These are phyloP conservation scores for Artemisiospiza belli DNA, from an alignment of 2,113 vertebrate species.

Conservation along the genomic window DNA sequence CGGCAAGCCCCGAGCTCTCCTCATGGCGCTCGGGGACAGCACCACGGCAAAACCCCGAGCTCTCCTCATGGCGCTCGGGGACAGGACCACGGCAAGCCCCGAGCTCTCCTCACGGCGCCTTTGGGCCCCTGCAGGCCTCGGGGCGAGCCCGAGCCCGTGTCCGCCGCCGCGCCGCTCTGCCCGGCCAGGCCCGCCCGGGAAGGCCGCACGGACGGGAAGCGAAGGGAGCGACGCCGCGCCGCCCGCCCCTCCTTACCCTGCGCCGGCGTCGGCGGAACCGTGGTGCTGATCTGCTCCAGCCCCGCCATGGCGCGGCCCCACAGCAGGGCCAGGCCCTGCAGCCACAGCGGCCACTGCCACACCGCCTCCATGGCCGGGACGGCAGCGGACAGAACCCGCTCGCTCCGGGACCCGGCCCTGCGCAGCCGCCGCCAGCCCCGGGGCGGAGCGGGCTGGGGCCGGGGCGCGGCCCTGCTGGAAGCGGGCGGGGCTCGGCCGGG, in stretches of 20 bases:
- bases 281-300: not conserved
- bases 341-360: not conserved
- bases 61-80: not conserved
- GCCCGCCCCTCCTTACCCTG: not conserved
- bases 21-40: not conserved
- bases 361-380: not conserved
- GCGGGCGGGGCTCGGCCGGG: accelerated
- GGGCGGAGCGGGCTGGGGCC: not conserved
- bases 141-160: not conserved
- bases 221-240: not conserved
- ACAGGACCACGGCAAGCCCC: not conserved
- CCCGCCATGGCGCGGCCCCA: not conserved
- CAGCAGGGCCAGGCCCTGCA: not conserved
- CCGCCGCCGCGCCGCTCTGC: not conserved
- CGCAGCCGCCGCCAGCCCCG: not conserved
- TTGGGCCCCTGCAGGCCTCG: not conserved
- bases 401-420: accelerated
- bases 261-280: not conserved
- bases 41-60: not conserved
- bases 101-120: not conserved
- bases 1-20: not conserved
- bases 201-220: not conserved
- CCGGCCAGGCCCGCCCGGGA: too few species aligned
- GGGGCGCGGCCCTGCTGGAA: not conserved
- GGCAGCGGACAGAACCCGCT: accelerated